Percentiles rank a stretch among this genome's conserved stretches.
Evolutionary conservation across 2,113 vertebrate genomes (phyloP).

Genomic region (Lepus americanus): DNA sequence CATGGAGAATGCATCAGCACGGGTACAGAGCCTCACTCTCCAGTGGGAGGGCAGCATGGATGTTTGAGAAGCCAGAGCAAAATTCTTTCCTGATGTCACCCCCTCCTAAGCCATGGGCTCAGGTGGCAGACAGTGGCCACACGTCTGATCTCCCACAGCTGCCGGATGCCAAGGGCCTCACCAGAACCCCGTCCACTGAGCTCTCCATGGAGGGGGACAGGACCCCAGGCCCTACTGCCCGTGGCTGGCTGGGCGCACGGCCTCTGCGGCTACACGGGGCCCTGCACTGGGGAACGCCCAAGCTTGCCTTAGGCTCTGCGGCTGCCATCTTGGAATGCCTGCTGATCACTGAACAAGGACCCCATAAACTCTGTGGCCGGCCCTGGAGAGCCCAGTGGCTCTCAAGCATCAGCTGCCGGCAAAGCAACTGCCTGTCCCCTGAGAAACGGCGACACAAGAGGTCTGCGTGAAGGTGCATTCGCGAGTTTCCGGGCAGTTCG

Average conservation of each 20-base stretch:
- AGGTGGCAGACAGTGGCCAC: neutral
- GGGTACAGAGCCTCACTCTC: neutral
- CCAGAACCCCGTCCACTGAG: neutral
- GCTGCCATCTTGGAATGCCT: neutral
- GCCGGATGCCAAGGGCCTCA: accelerated
- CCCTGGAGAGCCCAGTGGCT: neutral
- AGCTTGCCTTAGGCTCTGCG: accelerated
- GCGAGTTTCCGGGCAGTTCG: neutral
- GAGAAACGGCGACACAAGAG: neutral
- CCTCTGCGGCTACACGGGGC: neutral
- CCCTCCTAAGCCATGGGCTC: neutral
- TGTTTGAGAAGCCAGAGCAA: neutral
- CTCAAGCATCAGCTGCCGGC: neutral
- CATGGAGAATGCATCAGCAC: accelerated
- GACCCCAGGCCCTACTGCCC: no score
- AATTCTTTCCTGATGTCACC: neutral
- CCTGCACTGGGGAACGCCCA: accelerated
- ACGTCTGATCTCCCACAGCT: neutral
- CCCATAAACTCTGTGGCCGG: neutral
- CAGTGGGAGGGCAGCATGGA: neutral
- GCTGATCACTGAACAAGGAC: neutral
- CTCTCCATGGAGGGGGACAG: neutral
- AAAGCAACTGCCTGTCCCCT: accelerated
- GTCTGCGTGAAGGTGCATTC: neutral
- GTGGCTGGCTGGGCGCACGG: accelerated